Evolutionary conservation across 2,113 vertebrate species (phyloP).

Genomic region (Oenanthe oenanthe): DNA sequence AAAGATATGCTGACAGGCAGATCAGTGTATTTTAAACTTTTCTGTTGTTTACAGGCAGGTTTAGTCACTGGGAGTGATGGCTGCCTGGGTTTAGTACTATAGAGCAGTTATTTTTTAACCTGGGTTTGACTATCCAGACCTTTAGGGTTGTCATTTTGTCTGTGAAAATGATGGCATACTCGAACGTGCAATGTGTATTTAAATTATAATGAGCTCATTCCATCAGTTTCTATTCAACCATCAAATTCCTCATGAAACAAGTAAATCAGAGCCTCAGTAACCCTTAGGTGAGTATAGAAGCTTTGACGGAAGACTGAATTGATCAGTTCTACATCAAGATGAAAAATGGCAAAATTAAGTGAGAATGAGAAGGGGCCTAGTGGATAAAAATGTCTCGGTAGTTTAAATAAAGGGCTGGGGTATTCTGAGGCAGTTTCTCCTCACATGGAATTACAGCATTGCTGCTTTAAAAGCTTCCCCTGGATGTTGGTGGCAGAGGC

Average conservation of each 20-base stretch:
- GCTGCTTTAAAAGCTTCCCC: background rate
- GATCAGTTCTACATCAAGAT: background rate
- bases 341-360: background rate
- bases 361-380: background rate
- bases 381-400: background rate
- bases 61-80: background rate
- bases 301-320: background rate
- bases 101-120: background rate
- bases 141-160: background rate
- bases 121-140: background rate
- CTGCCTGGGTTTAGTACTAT: background rate
- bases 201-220: background rate
- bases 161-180: background rate
- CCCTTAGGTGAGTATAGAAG: background rate
- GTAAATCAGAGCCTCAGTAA: background rate
- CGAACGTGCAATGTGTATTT: background rate
- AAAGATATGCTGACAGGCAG: background rate
- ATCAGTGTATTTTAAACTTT: background rate
- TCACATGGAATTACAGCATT: background rate
- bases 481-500: background rate
- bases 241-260: background rate
- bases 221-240: background rate
- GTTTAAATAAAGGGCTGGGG: background rate
- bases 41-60: background rate
- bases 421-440: background rate